Base-by-base conservation (phyloP, 1,140 invertebrate species). In the Ceratina calcarata region DNA sequence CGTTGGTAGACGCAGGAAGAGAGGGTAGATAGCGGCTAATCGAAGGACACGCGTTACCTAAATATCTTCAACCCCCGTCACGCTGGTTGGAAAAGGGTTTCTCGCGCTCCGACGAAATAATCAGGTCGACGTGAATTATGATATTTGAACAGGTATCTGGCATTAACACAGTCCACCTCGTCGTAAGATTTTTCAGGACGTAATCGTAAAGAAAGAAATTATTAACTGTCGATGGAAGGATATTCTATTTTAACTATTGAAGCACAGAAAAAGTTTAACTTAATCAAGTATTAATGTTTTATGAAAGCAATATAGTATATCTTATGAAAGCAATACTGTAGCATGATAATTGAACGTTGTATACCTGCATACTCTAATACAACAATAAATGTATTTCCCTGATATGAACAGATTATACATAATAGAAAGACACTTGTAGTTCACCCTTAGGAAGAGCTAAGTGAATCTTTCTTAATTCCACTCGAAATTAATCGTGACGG, bases 1-100 rank as follows among this genome's bases (percentile, higher is more conserved):
- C 70, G 37, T 24, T 58, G 60, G n/a, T 70, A 20, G 49, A 67
- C 20, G 58, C 20, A 55, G 22, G 82, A 86, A 45, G 72, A 78
- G 73, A 80, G 75, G 51, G 80, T 22, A 78, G 65, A 72, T 74
- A 80, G 66, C 55, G 80, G 80, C 75, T 86, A 75, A 83, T 86
- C 77, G 68, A 53, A 68, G 70, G 71, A 83, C 74, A 86, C 66
- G 66, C 60, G 81, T 68, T 83, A 57, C 37, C 37, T 45, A 81
- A 86, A 76, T 75, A 74, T 69, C 68, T 55, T 69, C 73, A 55
- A 71, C 24, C 67, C 55, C 55, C 66, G 80, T 86, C 58, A 83
- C 69, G 57, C 27, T 27, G 15, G 64, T 45, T 65, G 53, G 55
- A 37, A 60, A 64, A 77, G 78, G 64, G 49, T 73, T 79, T 72